Percentiles rank a stretch among this genome's conserved stretches.
phyloP scores from a whole-genome alignment of 2,113 vertebrate genomes.

The Hucho hucho region DNA sequence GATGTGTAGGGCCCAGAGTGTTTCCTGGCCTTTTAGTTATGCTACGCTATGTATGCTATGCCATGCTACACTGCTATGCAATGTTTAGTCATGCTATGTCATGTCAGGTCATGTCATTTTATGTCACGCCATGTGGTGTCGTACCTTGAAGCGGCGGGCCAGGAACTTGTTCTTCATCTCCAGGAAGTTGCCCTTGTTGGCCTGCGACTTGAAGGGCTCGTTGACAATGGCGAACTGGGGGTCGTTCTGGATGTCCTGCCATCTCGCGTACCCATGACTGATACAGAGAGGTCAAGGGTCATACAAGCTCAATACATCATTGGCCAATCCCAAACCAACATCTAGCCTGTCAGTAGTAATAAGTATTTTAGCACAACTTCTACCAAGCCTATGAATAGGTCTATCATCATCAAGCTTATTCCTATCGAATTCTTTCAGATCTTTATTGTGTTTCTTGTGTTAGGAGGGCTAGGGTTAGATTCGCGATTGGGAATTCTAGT shows the following conservation, averaged over 20 bases:
- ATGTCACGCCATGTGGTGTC: neutral
- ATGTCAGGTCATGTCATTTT: no score
- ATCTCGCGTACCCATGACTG: conserved; percentile 91
- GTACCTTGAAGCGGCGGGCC: conserved; percentile 90
- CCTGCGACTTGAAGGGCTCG: conserved; percentile 92
- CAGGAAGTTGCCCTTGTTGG: conserved; percentile 94
- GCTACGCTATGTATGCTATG: neutral
- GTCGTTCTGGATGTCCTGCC: conserved; percentile 96
- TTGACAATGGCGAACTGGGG: conserved; percentile 90
- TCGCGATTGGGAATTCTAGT: neutral
- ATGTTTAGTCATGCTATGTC: neutral
- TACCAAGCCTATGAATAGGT: no score
- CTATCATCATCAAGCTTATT: no score
- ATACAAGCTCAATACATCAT: neutral
- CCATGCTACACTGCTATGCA: neutral
- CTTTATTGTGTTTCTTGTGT: no score
- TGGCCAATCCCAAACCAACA: neutral
- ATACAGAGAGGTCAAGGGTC: conserved; percentile 54
- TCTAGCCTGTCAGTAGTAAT: neutral
- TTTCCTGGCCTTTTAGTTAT: neutral
- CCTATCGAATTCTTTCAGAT: no score
- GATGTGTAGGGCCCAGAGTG: neutral
- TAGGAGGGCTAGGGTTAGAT: no score
- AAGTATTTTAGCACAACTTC: no score
- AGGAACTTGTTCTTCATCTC: conserved; percentile 99